Base-by-base conservation (phyloP, 2,888 invertebrate genomes). In the Lysandra bellargus region DNA sequence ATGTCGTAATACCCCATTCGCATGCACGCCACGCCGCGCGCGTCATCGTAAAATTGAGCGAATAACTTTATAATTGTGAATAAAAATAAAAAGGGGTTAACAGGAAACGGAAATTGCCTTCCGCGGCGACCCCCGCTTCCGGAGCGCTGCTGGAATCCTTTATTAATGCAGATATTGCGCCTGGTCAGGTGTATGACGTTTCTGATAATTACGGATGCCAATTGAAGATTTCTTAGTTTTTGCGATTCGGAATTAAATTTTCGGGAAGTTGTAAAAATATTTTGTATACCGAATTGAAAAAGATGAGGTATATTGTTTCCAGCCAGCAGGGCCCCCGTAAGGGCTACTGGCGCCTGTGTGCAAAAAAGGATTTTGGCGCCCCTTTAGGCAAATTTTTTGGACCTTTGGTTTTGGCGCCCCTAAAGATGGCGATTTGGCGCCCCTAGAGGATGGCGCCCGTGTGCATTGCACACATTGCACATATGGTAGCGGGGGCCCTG, bases 51-150 rank as follows among this genome's bases (percentile, higher is more conserved):
- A 90, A 92, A 91, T 92, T 86, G 91, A 90, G 91, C 92, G 91
- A 92, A 90, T 91, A 92, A 91, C 88, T 91, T 88, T 88, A 89
- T 91, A 91, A 92, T 91, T 89, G 89, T 90, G 87, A 85, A 88
- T 90, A 89, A 88, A 88, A 91, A 91, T 90, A 91, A 91, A 90
- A 91, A 91, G 90, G 92, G 93, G 92, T 89, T 89, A 89, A 84
- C 87, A 86, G 91, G 92, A 85, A 89, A 91, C 92, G 93, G 93
- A 94, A 91, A 92, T 91, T 89, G 89, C 89, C 93, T 92, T 93
- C 94, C 93, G 92, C 83, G 88, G 89, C 90, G 91, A 91, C 92
- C 91, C 90, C 82, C 84, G 86, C 85, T 87, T 88, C 89, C 88
- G 86, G 83, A 79, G 80, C 81, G 72, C 80, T 80, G 69, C 79